Percentiles rank a stretch among this genome's conserved stretches.
These are phyloP conservation scores for Chlorocebus sabaeus DNA, from an alignment of 2,113 vertebrate species.

Conservation along the genomic window DNA sequence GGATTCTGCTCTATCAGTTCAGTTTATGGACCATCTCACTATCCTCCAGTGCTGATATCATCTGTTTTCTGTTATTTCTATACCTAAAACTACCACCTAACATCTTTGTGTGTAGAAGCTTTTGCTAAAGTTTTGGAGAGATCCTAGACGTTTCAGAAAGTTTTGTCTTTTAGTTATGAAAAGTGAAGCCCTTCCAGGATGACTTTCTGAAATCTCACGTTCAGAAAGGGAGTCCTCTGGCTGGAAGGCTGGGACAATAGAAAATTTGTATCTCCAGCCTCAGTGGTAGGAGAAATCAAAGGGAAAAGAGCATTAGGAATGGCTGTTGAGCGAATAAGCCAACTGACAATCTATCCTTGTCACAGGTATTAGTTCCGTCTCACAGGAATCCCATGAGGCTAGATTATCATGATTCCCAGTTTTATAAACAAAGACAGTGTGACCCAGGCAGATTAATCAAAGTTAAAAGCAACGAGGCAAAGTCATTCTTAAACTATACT, in stretches of 20 bases:
- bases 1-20: neutral
- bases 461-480: neutral
- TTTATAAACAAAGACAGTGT: neutral
- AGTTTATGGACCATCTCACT: neutral
- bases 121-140: neutral
- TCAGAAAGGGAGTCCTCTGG: neutral
- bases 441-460: neutral
- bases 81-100: neutral
- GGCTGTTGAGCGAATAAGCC: neutral
- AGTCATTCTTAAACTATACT: neutral
- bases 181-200: neutral
- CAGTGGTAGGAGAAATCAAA: neutral
- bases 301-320: neutral
- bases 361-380: neutral
- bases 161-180: conserved; percentile 1
- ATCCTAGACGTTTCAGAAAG: neutral
- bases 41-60: neutral
- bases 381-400: neutral
- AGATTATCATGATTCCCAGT: neutral
- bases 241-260: neutral
- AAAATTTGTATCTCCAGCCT: neutral
- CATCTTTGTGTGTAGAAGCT: neutral
- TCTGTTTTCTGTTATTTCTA: neutral
- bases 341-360: neutral
- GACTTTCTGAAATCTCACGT: neutral